Base-by-base conservation (phyloP, 2,797 vertebrate genomes). In the Muraenolepis orangiensis region DNA sequence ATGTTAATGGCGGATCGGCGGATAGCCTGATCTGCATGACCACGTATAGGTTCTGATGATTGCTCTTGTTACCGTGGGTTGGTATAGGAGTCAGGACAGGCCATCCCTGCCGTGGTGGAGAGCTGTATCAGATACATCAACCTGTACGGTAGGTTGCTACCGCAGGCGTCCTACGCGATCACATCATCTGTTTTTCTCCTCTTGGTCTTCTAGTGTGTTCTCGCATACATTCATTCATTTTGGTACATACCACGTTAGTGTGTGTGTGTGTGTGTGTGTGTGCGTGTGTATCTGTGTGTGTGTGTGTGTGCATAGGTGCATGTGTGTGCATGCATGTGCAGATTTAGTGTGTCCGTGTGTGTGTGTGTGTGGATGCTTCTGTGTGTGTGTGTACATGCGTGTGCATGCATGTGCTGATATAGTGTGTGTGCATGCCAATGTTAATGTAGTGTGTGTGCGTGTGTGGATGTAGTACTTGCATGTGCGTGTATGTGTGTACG, bases 101-200 rank as follows among this genome's bases (percentile, higher is more conserved):
- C 96, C 38, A 99, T 99, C 86, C 98, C 98, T 0, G 93, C 95
- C 29, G 97, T 99, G 14, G 98, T 97, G 20, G 98, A 99, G 88
- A 99, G 98, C 91, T 99, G 98, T 75, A 90, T 99, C 85, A 94
- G 98, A 42, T 99, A 97, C 93, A 98, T 99, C 93, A 99, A 99
- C 88, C 91, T 99, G 66, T 99, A 99, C 0, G 98, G 98, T 99
- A 89, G 91, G 96, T 82, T 0, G 1, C 32, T 57, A 4, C 72
- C 51, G 4, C 51, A 6, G n/a, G n/a, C 0, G 6, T n/a, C 46
- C 8, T 8, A 20, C 51, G 8, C 51, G 4, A n/a, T 26, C n/a
- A 64, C 51, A 8, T n/a, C 51, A 12, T 64, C 8, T 64, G 16
- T 74, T 2, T 23, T 31, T 34, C 32, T 69, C 67, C 31, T 69